phyloP scores from a whole-genome alignment of 2,888 invertebrate genomes.

The Dynastes hyllus region DNA sequence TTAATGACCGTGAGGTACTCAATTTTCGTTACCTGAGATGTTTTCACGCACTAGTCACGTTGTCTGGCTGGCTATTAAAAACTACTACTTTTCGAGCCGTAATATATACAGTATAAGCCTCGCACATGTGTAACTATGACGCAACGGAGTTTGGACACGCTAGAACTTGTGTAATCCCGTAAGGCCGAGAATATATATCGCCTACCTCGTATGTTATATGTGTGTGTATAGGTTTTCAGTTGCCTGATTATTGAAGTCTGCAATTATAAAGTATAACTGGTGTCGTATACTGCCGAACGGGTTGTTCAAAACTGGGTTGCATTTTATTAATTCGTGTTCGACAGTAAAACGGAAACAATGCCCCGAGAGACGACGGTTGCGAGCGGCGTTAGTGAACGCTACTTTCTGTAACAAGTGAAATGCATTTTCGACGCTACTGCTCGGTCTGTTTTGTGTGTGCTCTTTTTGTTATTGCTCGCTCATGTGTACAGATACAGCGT shows the following conservation, averaged over 20 bases:
- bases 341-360: slow-evolving; percentile 14
- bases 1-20: too few relatives aligned
- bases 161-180: too few relatives aligned
- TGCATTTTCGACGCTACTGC: not conserved
- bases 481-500: not conserved
- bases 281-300: slow-evolving; percentile 3
- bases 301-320: slow-evolving; percentile 11
- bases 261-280: slow-evolving; percentile 13
- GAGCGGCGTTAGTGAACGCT: not conserved
- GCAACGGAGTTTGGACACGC: too few relatives aligned
- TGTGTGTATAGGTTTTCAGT: not conserved
- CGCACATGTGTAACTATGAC: too few relatives aligned
- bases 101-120: too few relatives aligned
- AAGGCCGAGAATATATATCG: too few relatives aligned
- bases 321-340: slow-evolving; percentile 28
- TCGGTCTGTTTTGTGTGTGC: not conserved
- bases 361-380: not conserved
- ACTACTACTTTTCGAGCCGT: too few relatives aligned
- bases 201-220: too few relatives aligned
- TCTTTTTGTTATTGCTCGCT: not conserved
- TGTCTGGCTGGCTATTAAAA: too few relatives aligned
- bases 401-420: not conserved
- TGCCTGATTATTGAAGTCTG: not conserved
- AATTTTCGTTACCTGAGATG: too few relatives aligned
- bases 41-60: too few relatives aligned